phyloP scores from a whole-genome alignment of 2,797 vertebrate species.

The Ctenosaura bakeri region DNA sequence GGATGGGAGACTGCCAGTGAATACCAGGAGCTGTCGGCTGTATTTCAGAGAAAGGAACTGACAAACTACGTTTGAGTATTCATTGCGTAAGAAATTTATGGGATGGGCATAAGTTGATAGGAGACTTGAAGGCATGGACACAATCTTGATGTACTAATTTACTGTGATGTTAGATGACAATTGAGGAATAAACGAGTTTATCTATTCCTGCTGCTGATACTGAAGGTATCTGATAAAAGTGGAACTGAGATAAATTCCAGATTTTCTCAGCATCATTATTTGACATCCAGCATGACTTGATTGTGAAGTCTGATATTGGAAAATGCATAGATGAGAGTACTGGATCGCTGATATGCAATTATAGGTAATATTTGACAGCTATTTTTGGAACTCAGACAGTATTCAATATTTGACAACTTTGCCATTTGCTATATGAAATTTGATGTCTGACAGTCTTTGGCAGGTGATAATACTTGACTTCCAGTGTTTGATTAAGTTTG shows the following conservation, averaged over 20 bases:
- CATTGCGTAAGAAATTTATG: too few species aligned
- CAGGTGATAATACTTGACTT: background rate
- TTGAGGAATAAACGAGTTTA: background rate
- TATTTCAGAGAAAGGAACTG: too few species aligned
- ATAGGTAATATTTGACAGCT: background rate
- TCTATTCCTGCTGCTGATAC: background rate
- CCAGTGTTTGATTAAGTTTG: background rate
- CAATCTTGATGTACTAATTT: background rate
- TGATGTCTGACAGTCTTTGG: background rate
- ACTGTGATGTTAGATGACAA: background rate
- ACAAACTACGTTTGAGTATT: too few species aligned
- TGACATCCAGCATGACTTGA: background rate
- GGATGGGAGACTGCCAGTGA: too few species aligned
- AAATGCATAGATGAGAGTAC: background rate
- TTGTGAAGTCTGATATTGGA: background rate
- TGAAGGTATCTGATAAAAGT: background rate
- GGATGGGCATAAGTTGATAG: too few species aligned
- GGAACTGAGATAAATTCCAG: background rate
- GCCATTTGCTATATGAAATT: background rate
- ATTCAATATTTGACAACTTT: background rate
- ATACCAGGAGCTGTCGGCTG: too few species aligned
- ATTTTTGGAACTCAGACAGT: background rate
- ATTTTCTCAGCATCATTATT: background rate
- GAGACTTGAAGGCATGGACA: too few species aligned
- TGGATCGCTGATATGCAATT: background rate